These are phyloP conservation scores for Halichoerus grypus DNA, from an alignment of 2,113 vertebrate species.

Conservation along the genomic window DNA sequence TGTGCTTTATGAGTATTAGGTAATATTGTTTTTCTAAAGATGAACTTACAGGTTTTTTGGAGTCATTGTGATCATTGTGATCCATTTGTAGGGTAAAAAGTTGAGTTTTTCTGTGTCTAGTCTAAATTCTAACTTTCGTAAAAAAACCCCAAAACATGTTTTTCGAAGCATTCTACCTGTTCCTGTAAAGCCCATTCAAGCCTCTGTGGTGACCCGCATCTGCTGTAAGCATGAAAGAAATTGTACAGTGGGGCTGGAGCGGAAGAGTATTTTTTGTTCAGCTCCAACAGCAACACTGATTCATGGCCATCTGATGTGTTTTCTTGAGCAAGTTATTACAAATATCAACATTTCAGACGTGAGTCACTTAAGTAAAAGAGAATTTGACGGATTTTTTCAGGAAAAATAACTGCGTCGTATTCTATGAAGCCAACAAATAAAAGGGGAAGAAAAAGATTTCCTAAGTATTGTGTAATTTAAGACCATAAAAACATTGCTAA, in stretches of 20 bases:
- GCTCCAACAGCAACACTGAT: background rate
- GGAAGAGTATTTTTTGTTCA: slow-evolving; percentile 40
- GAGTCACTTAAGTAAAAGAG: slow-evolving; percentile 48
- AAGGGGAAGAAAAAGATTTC: background rate
- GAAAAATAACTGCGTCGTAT: background rate
- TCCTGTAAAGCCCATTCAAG: slow-evolving; percentile 63
- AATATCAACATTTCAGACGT: slow-evolving; percentile 4
- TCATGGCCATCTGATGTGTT: background rate
- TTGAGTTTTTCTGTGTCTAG: background rate
- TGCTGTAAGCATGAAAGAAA: slow-evolving; percentile 38
- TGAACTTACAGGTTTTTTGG: background rate
- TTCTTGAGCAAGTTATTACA: background rate
- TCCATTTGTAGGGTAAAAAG: slow-evolving; percentile 10
- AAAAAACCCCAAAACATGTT: background rate
- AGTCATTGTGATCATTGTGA: background rate
- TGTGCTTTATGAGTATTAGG: background rate
- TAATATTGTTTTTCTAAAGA: slow-evolving; percentile 33
- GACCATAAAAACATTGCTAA: background rate
- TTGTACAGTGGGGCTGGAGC: background rate
- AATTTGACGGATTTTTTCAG: background rate
- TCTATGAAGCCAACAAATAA: background rate
- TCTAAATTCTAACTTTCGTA: slow-evolving; percentile 44
- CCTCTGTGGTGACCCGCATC: slow-evolving; percentile 28
- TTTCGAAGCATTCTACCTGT: slow-evolving; percentile 12
- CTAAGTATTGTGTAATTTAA: slow-evolving; percentile 40